Evolutionary conservation across 2,113 vertebrate species (phyloP).

Genomic region (Oryzias melastigma): DNA sequence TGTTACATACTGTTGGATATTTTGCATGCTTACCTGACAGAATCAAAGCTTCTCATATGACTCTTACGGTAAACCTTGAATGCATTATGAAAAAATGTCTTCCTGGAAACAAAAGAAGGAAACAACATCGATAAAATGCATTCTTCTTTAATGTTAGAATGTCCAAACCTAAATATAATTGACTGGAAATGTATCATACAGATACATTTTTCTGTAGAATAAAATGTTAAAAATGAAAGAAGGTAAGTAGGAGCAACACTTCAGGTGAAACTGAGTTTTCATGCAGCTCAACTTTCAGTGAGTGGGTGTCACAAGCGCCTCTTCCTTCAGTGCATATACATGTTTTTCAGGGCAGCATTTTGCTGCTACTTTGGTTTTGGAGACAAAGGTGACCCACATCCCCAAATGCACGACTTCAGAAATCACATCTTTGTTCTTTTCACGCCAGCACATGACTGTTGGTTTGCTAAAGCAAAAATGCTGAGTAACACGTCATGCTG

Average conservation of each 20-base stretch:
- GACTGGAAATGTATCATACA: too few relatives aligned
- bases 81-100: too few relatives aligned
- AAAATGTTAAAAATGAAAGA: background rate
- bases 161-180: too few relatives aligned
- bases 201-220: background rate
- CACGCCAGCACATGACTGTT: background rate
- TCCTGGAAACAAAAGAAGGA: too few relatives aligned
- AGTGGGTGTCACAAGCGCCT: background rate
- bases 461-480: background rate
- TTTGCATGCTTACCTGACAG: too few relatives aligned
- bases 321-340: conserved; percentile 2
- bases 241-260: background rate
- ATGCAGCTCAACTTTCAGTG: conserved; percentile 2
- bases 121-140: too few relatives aligned
- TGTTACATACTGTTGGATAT: too few relatives aligned
- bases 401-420: background rate
- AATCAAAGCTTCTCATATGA: too few relatives aligned
- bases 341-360: background rate
- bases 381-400: background rate
- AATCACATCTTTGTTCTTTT: too few relatives aligned
- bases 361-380: background rate
- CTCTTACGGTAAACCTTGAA: too few relatives aligned
- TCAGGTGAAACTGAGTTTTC: conserved; percentile 17
- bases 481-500: background rate
- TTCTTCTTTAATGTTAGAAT: too few relatives aligned